Base-by-base conservation (phyloP, 1,140 invertebrate genomes). In the Bombus fervidus region DNA sequence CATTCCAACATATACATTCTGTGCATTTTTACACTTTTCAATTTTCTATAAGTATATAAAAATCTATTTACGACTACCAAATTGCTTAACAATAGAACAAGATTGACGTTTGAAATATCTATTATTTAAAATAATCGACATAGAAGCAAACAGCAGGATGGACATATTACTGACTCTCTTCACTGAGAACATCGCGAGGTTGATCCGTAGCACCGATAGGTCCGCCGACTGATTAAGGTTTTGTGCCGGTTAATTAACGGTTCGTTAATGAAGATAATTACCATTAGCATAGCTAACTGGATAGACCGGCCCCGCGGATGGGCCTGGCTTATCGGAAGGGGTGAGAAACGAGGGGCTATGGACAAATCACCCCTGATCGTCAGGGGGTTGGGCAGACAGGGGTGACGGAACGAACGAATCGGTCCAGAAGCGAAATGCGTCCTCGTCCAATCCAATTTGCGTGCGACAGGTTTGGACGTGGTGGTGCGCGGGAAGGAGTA, bases 391-490 rank as follows among this genome's bases (percentile, higher is more conserved):
- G 76, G 76, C 31, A 4, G 68, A 47, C 53, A 72, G 41, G 22
- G 66, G 28, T 9, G 53, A 34, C 9, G 71, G 76, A 57, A 66
- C 15, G 69, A 84, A 47, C 71, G 85, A 92, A 86, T 81, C 85
- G 85, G 86, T 85, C 80, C 81, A 85, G 74, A 79, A 77, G 76
- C 39, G 81, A 85, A 86, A 77, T n/a, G 75, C 81, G 88, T 89
- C 88, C 82, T 85, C 88, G 87, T 90, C 88, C 89, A 90, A 92
- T 92, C 83, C 83, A 92, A 92, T 92, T 92, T 91, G 89, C 86
- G 87, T 86, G 68, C 73, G 39, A 41, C 72, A 57, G 53, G 84
- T 80, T 39, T 31, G 47, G 47, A 39, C 41, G 41, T 34, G 69
- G 75, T 43, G 73, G 66, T 12, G 57, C 34, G 78, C 72, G 68